Evolutionary conservation across 1,140 invertebrate species (phyloP).

Genomic region (Tyrophagus putrescentiae): DNA sequence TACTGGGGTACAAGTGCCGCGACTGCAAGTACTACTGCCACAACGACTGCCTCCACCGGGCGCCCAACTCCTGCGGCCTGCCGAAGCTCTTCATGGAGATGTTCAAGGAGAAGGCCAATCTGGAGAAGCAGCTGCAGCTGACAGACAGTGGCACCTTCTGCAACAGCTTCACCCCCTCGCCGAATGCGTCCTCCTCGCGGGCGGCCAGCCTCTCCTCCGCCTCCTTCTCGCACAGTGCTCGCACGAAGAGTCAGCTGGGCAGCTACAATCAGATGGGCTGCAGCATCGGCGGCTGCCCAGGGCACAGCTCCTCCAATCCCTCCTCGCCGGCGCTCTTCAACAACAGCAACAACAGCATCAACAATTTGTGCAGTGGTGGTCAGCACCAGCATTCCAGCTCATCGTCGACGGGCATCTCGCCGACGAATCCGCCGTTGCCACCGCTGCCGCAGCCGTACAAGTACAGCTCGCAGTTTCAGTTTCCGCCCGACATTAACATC

Average conservation of each 20-base stretch:
- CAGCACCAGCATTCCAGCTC: slow-evolving; percentile 42
- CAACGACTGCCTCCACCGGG: slow-evolving; percentile 73
- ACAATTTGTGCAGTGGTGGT: no score
- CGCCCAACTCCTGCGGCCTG: slow-evolving; percentile 75
- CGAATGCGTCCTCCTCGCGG: neutral
- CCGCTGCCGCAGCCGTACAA: slow-evolving; percentile 26
- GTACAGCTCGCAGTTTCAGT: slow-evolving; percentile 57
- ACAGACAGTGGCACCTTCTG: no score
- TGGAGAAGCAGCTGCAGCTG: neutral
- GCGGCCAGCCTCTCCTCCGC: neutral
- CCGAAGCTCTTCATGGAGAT: slow-evolving; percentile 63
- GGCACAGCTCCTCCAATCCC: slow-evolving; percentile 87
- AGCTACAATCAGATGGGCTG: slow-evolving; percentile 43
- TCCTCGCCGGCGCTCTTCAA: slow-evolving; percentile 64
- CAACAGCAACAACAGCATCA: slow-evolving; percentile 25
- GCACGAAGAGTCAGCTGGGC: slow-evolving; percentile 11
- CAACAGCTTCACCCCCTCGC: neutral
- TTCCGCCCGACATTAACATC: slow-evolving; percentile 40
- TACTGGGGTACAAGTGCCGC: slow-evolving; percentile 76
- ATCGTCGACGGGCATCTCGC: slow-evolving; percentile 26
- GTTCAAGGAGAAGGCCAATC: slow-evolving; percentile 36
- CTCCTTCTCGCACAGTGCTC: no score
- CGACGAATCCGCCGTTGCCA: neutral
- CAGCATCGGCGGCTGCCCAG: slow-evolving; percentile 81
- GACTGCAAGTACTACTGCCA: slow-evolving; percentile 92